Evolutionary conservation across 1,140 invertebrate genomes (phyloP).

Genomic region (Ephestia elutella): DNA sequence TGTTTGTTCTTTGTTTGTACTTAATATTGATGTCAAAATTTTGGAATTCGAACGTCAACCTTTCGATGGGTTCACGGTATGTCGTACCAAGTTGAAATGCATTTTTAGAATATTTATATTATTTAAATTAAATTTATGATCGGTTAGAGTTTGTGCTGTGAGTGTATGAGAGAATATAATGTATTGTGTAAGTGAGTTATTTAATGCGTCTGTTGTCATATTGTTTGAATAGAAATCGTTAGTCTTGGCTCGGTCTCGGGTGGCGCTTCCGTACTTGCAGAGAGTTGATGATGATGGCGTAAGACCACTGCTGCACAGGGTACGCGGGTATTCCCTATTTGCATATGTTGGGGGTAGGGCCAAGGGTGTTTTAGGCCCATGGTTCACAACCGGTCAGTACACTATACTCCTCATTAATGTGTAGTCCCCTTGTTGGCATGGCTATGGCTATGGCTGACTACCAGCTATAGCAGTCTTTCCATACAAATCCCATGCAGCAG

Average conservation of each 20-base stretch:
- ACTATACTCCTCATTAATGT: too few relatives aligned
- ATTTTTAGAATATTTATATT: constrained; percentile 71
- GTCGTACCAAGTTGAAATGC: constrained; percentile 71
- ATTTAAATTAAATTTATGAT: constrained; percentile 67
- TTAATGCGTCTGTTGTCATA: constrained; percentile 62
- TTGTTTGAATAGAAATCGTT: constrained; percentile 30
- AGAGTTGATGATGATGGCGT: neutral
- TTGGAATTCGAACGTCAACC: constrained; percentile 38
- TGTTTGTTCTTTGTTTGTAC: constrained; percentile 70
- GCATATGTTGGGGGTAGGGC: too few relatives aligned
- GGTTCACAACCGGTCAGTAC: too few relatives aligned
- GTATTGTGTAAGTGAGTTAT: constrained; percentile 67
- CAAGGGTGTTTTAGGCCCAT: too few relatives aligned
- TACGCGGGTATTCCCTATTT: too few relatives aligned
- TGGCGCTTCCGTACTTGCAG: constrained; percentile 40
- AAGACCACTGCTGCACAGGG: neutral
- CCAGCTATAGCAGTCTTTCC: too few relatives aligned
- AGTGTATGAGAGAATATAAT: constrained; percentile 58
- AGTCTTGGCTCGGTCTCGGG: constrained; percentile 22
- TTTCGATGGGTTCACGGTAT: constrained; percentile 31
- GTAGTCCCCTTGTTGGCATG: too few relatives aligned
- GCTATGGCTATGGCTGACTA: too few relatives aligned
- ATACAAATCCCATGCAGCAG: neutral
- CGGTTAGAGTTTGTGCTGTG: constrained; percentile 61
- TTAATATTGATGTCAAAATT: constrained; percentile 52